phyloP scores from a whole-genome alignment of 2,888 invertebrate species.

The Digitonthophagus gazella region DNA sequence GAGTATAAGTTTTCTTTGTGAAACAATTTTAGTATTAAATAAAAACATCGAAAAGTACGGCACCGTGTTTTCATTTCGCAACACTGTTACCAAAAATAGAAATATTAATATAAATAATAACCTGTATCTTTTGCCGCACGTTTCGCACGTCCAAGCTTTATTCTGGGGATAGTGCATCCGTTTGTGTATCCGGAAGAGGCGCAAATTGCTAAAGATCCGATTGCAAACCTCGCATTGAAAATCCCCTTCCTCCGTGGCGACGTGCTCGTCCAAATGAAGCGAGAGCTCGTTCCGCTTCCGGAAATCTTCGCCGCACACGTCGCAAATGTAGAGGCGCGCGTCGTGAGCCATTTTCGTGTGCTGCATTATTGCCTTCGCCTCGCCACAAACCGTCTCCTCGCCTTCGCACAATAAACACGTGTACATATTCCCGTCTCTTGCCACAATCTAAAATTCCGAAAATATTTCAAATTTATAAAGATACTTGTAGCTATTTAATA shows the following conservation, averaged over 20 bases:
- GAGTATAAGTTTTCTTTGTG: too few relatives aligned
- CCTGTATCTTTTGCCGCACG: slow-evolving; percentile 67
- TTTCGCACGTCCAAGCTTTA: slow-evolving; percentile 63
- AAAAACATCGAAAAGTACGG: too few relatives aligned
- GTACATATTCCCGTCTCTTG: slow-evolving; percentile 52
- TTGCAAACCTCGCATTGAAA: slow-evolving; percentile 65
- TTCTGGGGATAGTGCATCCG: slow-evolving; percentile 63
- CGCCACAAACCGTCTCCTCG: slow-evolving; percentile 51
- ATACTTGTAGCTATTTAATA: too few relatives aligned
- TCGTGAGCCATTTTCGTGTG: slow-evolving; percentile 65
- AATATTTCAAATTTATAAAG: slow-evolving; percentile 16
- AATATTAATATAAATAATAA: too few relatives aligned
- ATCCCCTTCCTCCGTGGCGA: slow-evolving; percentile 61
- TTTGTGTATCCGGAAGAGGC: slow-evolving; percentile 62
- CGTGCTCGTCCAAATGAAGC: slow-evolving; percentile 63
- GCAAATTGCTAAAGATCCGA: slow-evolving; percentile 60
- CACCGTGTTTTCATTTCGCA: too few relatives aligned
- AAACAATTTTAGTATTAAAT: too few relatives aligned
- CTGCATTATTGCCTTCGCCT: slow-evolving; percentile 59
- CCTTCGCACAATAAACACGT: slow-evolving; percentile 57
- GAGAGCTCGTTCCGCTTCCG: slow-evolving; percentile 63
- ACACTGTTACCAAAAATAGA: too few relatives aligned
- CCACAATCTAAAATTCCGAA: slow-evolving; percentile 33
- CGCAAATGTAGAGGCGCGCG: slow-evolving; percentile 67
- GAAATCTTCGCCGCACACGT: slow-evolving; percentile 66